A percentile compares a stretch with the other conserved stretches of the same genome.
Conservation (phyloP, 2,113 vertebrate species). For the Dendrocopos noguchii region DNA sequence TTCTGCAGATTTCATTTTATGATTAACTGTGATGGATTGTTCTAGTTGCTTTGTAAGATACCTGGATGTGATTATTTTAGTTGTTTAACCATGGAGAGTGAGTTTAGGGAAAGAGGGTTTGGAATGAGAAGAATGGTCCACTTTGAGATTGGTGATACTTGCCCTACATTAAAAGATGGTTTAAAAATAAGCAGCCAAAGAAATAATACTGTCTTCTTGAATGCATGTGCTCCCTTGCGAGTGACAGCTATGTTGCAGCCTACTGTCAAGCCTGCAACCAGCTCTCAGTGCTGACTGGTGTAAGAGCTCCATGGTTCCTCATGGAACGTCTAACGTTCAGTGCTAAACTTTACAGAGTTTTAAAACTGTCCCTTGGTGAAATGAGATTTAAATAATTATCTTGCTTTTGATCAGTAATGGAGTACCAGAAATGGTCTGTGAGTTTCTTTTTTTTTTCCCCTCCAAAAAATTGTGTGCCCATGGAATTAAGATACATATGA, state of each 20-base stretch:
- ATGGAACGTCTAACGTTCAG: not conserved
- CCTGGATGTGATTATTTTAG: conserved; percentile 20
- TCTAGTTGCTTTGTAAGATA: conserved; percentile 9
- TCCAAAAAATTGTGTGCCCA: not conserved
- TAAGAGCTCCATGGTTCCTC: not conserved
- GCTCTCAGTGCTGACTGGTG: not conserved
- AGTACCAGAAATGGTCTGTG: not conserved
- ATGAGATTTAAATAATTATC: not conserved
- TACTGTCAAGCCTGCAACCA: not conserved
- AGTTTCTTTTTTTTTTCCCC: not conserved
- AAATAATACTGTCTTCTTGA: not conserved
- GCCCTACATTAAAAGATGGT: not conserved
- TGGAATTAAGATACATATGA: not conserved
- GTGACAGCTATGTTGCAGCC: not conserved
- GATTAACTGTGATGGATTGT: conserved; percentile 1
- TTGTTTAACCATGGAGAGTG: not conserved
- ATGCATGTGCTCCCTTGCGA: not conserved
- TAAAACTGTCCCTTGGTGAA: not conserved
- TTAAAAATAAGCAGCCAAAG: not conserved
- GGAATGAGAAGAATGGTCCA: not conserved
- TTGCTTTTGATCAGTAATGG: not conserved
- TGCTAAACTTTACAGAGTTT: not conserved
- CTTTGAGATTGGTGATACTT: not conserved
- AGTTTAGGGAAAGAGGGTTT: not conserved
- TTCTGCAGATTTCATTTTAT: conserved; percentile 22